Conservation (phyloP, 2,113 vertebrate genomes). For the Xenopus borealis region DNA sequence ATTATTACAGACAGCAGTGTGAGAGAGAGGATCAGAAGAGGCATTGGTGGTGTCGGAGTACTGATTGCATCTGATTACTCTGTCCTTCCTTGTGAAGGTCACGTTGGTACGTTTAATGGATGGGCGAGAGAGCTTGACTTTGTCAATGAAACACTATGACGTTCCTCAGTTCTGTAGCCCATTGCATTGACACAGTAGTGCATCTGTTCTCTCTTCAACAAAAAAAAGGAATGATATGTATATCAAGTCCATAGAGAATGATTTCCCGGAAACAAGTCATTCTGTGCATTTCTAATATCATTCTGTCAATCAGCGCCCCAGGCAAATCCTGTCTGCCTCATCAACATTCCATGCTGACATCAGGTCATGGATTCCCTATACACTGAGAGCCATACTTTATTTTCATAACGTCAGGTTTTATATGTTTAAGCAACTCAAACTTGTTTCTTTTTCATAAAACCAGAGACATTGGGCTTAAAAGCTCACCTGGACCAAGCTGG, state of each 20-base stretch:
- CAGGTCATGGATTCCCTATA: slow-evolving; percentile 11
- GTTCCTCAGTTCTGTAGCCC: background rate
- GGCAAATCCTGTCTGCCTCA: slow-evolving; percentile 29
- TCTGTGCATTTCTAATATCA: background rate
- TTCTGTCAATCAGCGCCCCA: slow-evolving; percentile 1
- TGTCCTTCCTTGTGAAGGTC: slow-evolving; percentile 11
- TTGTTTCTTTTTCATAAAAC: no score
- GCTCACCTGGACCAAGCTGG: no score
- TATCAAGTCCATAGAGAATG: background rate
- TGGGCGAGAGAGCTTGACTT: slow-evolving; percentile 3
- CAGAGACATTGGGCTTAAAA: no score
- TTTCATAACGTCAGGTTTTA: no score
- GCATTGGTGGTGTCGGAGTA: background rate
- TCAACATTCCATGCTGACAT: background rate
- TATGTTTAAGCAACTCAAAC: no score
- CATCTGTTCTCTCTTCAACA: slow-evolving; percentile 20
- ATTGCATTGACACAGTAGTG: slow-evolving; percentile 8
- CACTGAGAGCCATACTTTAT: background rate
- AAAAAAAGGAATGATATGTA: background rate
- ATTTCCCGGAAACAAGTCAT: background rate
- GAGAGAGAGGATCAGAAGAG: background rate
- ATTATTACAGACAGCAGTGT: slow-evolving; percentile 7
- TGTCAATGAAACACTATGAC: background rate
- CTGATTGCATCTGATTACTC: background rate
- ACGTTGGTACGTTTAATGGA: background rate